These are phyloP conservation scores for Grallaria varia DNA, from an alignment of 2,113 vertebrate species.

Conservation along the genomic window DNA sequence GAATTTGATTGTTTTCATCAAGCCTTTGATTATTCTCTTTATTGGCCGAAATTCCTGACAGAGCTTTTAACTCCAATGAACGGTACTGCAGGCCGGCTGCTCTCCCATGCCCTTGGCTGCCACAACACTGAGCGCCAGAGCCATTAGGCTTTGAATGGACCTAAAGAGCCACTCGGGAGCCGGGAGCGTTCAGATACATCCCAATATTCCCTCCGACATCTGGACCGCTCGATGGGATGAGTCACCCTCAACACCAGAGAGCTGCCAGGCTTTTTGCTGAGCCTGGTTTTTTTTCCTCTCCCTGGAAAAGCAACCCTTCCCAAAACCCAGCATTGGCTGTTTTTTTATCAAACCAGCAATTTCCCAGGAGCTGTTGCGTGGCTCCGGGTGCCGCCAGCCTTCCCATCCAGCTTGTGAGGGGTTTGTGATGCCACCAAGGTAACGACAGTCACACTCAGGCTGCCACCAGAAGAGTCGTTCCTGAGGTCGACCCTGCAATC, in stretches of 20 bases:
- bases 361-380: neutral
- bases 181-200: neutral
- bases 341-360: neutral
- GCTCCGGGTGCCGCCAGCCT: neutral
- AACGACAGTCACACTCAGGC: neutral
- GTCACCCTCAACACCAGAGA: neutral
- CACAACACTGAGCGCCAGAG: neutral
- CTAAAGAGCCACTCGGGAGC: neutral
- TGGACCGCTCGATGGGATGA: neutral
- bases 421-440: neutral
- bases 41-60: neutral
- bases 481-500: neutral
- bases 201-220: neutral
- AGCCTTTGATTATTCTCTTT: neutral
- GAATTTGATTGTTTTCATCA: neutral
- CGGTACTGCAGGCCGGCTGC: accelerated
- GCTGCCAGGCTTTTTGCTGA: neutral
- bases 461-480: neutral
- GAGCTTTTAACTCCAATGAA: neutral
- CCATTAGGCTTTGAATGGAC: neutral
- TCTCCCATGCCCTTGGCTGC: neutral
- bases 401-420: neutral
- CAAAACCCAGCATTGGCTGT: neutral
- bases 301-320: neutral
- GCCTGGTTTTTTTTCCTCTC: neutral